phyloP scores from a whole-genome alignment of 2,113 vertebrate genomes.

The Apistogramma diplotaenia region DNA sequence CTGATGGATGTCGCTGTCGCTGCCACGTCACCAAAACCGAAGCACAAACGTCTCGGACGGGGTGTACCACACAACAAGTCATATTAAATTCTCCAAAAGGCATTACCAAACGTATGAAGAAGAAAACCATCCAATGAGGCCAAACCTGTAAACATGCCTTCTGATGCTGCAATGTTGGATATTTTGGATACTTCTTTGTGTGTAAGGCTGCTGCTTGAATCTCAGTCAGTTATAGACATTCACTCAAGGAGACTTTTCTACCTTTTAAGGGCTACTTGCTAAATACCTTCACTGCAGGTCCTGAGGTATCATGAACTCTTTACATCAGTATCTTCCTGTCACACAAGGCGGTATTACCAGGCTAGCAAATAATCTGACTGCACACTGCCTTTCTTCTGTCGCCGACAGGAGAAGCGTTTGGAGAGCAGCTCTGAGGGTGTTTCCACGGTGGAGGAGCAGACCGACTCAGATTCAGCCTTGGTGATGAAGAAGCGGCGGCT shows the following conservation, averaged over 20 bases:
- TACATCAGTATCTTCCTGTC: background rate
- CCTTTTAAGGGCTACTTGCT: too few species aligned
- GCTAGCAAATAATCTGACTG: background rate
- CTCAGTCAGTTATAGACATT: background rate
- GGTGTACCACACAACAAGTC: too few species aligned
- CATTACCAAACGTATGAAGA: background rate
- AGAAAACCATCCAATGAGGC: background rate
- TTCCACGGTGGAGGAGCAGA: conserved; percentile 85
- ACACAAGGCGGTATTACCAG: background rate
- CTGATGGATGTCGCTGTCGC: too few species aligned
- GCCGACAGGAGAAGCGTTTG: conserved; percentile 80
- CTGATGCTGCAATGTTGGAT: background rate
- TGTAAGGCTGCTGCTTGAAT: background rate
- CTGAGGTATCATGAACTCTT: background rate
- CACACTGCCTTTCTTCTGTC: background rate
- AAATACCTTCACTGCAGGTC: background rate
- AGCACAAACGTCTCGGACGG: too few species aligned
- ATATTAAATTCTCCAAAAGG: too few species aligned
- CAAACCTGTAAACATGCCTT: background rate
- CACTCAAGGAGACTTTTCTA: background rate
- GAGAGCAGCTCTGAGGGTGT: conserved; percentile 85
- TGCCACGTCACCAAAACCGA: too few species aligned
- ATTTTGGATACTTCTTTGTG: background rate
- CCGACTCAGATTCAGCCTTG: conserved; percentile 83
- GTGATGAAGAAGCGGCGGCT: conserved; percentile 88